Conservation (phyloP, 2,888 invertebrate species). For the Megaustenia siamemsis region DNA sequence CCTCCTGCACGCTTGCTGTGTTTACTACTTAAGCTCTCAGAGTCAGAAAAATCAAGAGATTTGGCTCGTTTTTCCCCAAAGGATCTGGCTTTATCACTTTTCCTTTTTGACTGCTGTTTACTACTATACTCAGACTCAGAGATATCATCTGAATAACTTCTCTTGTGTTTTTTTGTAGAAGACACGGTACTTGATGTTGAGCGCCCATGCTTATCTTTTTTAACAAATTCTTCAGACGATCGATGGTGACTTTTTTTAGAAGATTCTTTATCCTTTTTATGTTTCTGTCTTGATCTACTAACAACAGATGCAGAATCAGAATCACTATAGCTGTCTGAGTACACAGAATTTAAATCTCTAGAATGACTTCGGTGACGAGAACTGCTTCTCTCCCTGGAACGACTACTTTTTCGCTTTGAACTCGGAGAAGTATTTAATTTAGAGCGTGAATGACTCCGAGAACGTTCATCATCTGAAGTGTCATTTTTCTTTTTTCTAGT, state of each 20-base stretch:
- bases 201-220: neutral
- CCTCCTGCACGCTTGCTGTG: neutral
- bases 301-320: constrained; percentile 31
- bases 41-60: neutral
- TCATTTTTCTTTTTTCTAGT: neutral
- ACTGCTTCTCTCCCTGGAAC: neutral
- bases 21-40: neutral
- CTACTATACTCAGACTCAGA: constrained; percentile 8
- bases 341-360: constrained; percentile 31
- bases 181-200: neutral
- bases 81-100: neutral
- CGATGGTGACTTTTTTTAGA: constrained; percentile 12
- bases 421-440: neutral
- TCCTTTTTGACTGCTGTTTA: neutral
- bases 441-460: neutral
- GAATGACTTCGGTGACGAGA: constrained; percentile 31
- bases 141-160: neutral
- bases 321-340: constrained; percentile 6
- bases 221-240: constrained; percentile 11
- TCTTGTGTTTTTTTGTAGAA: neutral
- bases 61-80: neutral
- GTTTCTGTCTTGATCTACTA: constrained; percentile 30
- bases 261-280: neutral
- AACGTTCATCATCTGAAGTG: constrained; percentile 23
- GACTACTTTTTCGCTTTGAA: constrained; percentile 10